Evolutionary conservation across 2,797 vertebrate genomes (phyloP).

Genomic region (Parotocinclus haroldoi): DNA sequence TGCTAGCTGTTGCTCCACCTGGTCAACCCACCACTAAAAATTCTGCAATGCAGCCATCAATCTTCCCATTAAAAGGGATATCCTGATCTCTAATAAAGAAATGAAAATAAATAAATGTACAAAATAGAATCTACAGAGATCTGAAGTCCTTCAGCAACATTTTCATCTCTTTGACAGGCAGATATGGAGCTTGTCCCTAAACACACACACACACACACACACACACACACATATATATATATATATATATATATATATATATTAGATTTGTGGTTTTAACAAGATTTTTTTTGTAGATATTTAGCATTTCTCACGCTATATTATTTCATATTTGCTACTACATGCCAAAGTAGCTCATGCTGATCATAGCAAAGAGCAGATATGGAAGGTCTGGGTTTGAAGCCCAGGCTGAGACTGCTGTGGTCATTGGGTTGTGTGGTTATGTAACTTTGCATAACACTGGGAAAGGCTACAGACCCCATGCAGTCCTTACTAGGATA

Average conservation of each 20-base stretch:
- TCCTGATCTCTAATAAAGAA: conserved; percentile 3
- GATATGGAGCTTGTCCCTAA: conserved; percentile 21
- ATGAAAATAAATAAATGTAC: conserved; percentile 1
- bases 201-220: too few species aligned
- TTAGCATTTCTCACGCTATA: conserved; percentile 38
- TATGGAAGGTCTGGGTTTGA: too few species aligned
- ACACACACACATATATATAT: too few species aligned
- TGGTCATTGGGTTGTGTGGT: too few species aligned
- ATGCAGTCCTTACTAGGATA: too few species aligned
- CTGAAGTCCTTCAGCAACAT: conserved; percentile 32
- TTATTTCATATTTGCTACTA: neutral
- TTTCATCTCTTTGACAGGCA: conserved; percentile 39
- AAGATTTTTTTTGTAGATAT: too few species aligned
- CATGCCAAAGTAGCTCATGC: neutral
- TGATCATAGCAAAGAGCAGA: too few species aligned
- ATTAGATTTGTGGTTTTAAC: too few species aligned
- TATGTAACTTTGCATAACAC: too few species aligned
- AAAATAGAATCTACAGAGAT: conserved; percentile 5
- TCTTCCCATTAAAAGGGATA: conserved; percentile 4
- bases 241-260: too few species aligned
- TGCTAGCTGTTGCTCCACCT: conserved; percentile 17
- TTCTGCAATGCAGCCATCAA: neutral
- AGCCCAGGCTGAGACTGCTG: too few species aligned
- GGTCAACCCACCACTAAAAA: conserved; percentile 6
- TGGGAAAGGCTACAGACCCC: too few species aligned